Evolutionary conservation across 2,113 vertebrate genomes (phyloP).

Genomic region (Tonatia bakeri): DNA sequence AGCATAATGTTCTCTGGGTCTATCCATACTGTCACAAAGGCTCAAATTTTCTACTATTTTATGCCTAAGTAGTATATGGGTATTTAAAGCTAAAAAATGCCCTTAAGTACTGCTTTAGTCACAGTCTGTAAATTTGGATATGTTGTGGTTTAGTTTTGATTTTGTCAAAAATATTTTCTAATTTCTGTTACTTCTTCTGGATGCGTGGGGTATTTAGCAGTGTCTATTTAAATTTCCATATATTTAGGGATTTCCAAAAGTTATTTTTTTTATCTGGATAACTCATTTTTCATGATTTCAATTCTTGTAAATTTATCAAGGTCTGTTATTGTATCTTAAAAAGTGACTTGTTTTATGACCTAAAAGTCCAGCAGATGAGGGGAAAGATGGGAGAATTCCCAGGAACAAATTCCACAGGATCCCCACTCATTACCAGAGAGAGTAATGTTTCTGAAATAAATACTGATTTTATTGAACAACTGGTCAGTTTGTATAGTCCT

Average conservation of each 20-base stretch:
- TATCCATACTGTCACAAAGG: no score
- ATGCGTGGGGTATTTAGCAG: not conserved
- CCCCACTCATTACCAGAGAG: not conserved
- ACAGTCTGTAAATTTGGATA: not conserved
- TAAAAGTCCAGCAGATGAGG: not conserved
- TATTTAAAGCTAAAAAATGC: not conserved
- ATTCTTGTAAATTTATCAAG: not conserved
- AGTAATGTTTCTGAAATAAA: not conserved
- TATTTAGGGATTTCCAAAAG: not conserved
- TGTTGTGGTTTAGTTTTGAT: not conserved
- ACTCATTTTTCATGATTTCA: not conserved
- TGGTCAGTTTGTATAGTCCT: not conserved
- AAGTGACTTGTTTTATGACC: not conserved
- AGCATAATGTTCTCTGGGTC: no score
- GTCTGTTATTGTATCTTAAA: not conserved
- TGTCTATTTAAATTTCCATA: not conserved
- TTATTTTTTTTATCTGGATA: not conserved
- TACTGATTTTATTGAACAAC: not conserved
- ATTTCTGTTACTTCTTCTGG: not conserved
- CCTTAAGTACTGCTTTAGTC: not conserved
- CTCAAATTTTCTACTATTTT: no score
- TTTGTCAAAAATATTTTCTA: not conserved
- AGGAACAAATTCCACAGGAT: not conserved
- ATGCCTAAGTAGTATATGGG: not conserved
- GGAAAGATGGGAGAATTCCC: not conserved